These are phyloP conservation scores for Epinephelus lanceolatus DNA, from an alignment of 2,113 vertebrate species.

Conservation along the genomic window DNA sequence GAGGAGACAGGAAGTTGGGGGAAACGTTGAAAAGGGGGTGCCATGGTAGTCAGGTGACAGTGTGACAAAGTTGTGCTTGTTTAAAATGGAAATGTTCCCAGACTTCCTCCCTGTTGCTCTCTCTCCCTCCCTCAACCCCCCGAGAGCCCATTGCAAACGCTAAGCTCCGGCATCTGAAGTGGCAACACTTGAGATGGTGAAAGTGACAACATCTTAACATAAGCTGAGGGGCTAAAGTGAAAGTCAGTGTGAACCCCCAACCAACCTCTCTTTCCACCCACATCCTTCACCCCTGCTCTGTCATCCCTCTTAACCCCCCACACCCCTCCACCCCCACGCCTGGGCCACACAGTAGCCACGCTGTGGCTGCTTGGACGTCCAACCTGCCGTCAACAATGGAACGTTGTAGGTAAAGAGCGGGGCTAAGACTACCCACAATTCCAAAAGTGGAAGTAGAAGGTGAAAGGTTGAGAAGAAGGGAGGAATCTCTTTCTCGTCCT, in stretches of 20 bases:
- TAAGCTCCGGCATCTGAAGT: constrained; percentile 87
- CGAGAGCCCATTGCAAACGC: constrained; percentile 64
- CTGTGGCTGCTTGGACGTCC: constrained; percentile 39
- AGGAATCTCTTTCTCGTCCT: constrained; percentile 19
- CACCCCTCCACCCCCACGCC: neutral
- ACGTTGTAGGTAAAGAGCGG: constrained; percentile 55
- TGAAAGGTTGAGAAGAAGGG: constrained; percentile 24
- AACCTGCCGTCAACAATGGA: constrained; percentile 19
- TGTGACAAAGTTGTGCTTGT: constrained; percentile 80
- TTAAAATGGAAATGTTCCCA: constrained; percentile 82
- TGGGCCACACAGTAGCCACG: constrained; percentile 26
- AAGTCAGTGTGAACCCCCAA: constrained; percentile 71
- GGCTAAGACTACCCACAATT: constrained; percentile 21
- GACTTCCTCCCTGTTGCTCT: constrained; percentile 73
- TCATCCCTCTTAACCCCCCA: constrained; percentile 41
- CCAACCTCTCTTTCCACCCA: constrained; percentile 66
- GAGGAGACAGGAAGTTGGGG: constrained; percentile 72
- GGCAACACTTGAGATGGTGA: constrained; percentile 88
- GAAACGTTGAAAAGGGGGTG: constrained; percentile 61
- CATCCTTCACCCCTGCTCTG: constrained; percentile 60
- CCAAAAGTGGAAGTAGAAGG: constrained; percentile 23
- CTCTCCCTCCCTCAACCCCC: constrained; percentile 35
- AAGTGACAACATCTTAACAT: constrained; percentile 88
- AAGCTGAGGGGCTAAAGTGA: constrained; percentile 83
- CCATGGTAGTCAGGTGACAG: constrained; percentile 74